Conservation (phyloP, 2,113 vertebrate genomes). For the Neotragus moschatus region DNA sequence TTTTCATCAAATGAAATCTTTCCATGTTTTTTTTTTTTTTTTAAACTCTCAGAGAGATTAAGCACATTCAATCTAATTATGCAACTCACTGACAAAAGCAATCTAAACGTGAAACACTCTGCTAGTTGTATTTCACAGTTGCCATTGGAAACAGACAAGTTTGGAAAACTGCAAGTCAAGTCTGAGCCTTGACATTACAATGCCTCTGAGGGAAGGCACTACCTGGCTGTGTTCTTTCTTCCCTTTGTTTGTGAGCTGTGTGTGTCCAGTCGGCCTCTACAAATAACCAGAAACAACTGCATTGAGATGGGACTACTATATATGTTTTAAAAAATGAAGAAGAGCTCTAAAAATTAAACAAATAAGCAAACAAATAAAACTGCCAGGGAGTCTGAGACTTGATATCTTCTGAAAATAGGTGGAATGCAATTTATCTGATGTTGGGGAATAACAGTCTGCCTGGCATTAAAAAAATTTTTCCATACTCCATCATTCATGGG, state of each 20-base stretch:
- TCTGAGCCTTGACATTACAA: constrained; percentile 12
- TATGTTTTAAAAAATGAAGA: not conserved
- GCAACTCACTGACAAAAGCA: constrained; percentile 57
- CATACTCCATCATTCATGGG: not conserved
- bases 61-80: constrained; percentile 60
- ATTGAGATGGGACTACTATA: not conserved
- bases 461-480: not conserved
- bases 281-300: not conserved
- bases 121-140: constrained; percentile 73
- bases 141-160: constrained; percentile 76
- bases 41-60: constrained; percentile 53
- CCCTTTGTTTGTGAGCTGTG: constrained; percentile 13
- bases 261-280: constrained; percentile 6
- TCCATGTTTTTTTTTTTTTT: constrained; percentile 19
- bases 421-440: not conserved
- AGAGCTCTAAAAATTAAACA: not conserved
- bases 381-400: not conserved
- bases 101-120: constrained; percentile 49
- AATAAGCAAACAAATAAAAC: not conserved
- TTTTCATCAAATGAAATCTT: constrained; percentile 53
- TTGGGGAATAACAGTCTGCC: not conserved
- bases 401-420: not conserved
- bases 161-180: constrained; percentile 61
- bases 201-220: constrained; percentile 40
- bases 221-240: constrained; percentile 47